phyloP scores from a whole-genome alignment of 64 coral and sea anemone genomes.

The Astreopora myriophthalma region DNA sequence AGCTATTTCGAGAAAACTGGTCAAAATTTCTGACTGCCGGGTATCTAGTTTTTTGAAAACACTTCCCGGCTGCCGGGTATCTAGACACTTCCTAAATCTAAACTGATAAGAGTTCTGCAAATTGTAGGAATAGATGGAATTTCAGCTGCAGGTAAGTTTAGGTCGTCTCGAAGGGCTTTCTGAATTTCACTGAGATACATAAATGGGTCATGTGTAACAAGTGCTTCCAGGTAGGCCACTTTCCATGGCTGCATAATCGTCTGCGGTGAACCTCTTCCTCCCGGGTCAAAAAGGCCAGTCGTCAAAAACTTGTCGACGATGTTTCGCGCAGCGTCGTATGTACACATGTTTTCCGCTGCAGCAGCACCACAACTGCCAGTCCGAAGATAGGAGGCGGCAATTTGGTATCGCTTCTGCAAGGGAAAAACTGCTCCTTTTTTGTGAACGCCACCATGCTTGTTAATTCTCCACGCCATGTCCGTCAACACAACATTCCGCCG shows the following conservation, averaged over 20 bases:
- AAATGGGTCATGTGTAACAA: constrained; percentile 14
- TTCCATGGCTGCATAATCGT: neutral
- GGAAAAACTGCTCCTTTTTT: constrained; percentile 7
- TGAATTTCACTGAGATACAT: constrained; percentile 28
- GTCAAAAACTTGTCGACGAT: constrained; percentile 6
- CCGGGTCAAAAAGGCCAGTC: neutral
- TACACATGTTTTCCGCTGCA: neutral
- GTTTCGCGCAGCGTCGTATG: neutral
- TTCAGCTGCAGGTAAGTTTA: neutral
- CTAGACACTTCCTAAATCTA: no score
- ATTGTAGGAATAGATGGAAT: neutral
- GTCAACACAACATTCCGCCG: no score
- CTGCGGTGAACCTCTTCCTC: neutral
- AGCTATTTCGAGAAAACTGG: no score
- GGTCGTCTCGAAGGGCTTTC: neutral
- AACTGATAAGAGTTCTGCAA: neutral
- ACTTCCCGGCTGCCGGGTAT: no score
- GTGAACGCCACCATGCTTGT: neutral
- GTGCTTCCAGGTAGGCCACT: constrained; percentile 18
- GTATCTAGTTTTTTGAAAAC: no score
- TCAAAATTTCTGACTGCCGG: no score
- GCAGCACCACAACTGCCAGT: neutral
- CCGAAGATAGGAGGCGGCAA: constrained; percentile 3
- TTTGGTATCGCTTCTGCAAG: constrained; percentile 33
- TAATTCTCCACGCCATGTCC: no score